Base-by-base conservation (phyloP, 2,888 invertebrate species). In the Drosophila setosimentum region DNA sequence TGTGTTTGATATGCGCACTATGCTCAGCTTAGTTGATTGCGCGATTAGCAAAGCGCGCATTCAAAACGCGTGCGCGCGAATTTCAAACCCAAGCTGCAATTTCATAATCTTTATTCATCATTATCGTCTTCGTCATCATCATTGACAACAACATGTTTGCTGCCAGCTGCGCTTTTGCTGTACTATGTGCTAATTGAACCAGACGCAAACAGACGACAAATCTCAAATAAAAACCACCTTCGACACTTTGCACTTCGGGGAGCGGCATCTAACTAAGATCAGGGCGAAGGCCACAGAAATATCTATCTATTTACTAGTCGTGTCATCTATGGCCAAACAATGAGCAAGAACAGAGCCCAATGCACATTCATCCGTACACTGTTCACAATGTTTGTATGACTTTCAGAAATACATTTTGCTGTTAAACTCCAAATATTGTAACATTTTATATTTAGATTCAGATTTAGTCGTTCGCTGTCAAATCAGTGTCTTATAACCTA, bases 51-150 rank as follows among this genome's bases (percentile, higher is more conserved):
- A 78, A 74, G 49, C 72, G 63, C 73, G 89, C 79, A 89, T 85
- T 76, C 84, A 89, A 85, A 87, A 87, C 89, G 89, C 89, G 85
- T 87, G 84, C 79, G 81, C 88, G 86, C 82, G 66, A 77, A 80
- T 85, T 77, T 77, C 68, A 58, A 68, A 57, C 65, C 58, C 33
- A 57, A 59, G 68, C 73, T 76, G 72, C 77, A 84, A 82, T 89
- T 85, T 89, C 89, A 82, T 82, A 80, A 89, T 81, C 70, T 68
- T 50, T 59, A 60, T 73, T 37, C 45, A 64, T 21, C 32, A 79
- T 30, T 45, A 72, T 61, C 42, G 33, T 57, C 42, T 66, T 54
- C 48, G 60, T 45, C 49, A 73, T 65, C 60, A 53, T 58, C 50
- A 72, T 64, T 29, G n/a, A 21, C 40, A 40, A 42, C 24, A 64